These are phyloP conservation scores for Cavia aperea DNA, from an alignment of 2,113 vertebrate genomes.

Conservation along the genomic window DNA sequence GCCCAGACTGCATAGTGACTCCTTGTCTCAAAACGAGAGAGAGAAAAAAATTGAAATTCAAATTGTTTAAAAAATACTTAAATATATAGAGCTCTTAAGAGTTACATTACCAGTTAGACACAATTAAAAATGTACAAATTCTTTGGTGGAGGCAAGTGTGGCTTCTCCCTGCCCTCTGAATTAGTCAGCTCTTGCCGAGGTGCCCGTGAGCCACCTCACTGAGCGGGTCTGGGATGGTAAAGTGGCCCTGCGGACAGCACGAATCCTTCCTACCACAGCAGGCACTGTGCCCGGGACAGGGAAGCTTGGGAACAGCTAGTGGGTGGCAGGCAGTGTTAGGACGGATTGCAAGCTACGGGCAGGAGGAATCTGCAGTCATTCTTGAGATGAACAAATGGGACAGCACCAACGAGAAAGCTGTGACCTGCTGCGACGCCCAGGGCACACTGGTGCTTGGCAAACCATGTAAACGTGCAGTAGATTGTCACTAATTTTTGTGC, in stretches of 20 bases:
- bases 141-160: neutral
- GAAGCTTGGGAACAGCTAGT: neutral
- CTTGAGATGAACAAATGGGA: neutral
- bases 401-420: neutral
- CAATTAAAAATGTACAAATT: slow-evolving; percentile 14
- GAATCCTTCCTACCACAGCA: neutral
- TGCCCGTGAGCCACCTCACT: neutral
- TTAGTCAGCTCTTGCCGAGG: neutral
- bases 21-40: no score
- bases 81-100: slow-evolving; percentile 17
- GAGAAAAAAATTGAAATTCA: neutral
- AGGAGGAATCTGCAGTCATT: neutral
- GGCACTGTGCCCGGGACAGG: no score
- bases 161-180: neutral
- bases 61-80: slow-evolving; percentile 20
- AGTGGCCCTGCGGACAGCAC: neutral
- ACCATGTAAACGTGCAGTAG: neutral
- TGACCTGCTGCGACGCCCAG: neutral
- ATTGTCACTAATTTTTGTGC: neutral
- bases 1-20: no score
- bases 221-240: neutral
- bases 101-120: slow-evolving; percentile 11
- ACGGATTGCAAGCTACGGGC: neutral
- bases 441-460: neutral
- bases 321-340: slow-evolving; percentile 25